Percentiles rank a stretch among this genome's conserved stretches.
phyloP scores from a whole-genome alignment of 1,140 invertebrate genomes.

The Rhopalosiphum padi region DNA sequence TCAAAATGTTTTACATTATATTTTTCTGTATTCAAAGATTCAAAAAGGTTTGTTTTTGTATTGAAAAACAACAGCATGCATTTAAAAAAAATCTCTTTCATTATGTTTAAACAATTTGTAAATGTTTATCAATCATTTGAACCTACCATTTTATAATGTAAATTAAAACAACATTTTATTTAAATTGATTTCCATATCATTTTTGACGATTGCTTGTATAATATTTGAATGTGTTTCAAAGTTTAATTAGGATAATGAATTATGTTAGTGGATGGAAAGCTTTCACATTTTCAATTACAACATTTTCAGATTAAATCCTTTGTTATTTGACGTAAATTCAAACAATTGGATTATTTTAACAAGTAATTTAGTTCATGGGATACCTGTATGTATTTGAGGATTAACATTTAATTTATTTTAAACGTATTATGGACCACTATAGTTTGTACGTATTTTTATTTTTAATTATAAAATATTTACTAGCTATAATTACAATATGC shows the following conservation, averaged over 20 bases:
- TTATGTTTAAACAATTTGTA: background rate
- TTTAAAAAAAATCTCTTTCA: background rate
- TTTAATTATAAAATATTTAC: conserved; percentile 1
- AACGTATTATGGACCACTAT: background rate
- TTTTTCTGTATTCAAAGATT: background rate
- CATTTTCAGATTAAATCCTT: conserved; percentile 8
- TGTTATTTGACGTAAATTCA: background rate
- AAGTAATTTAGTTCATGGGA: conserved; percentile 16
- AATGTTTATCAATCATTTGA: background rate
- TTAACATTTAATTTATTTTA: conserved; percentile 22
- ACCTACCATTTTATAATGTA: background rate
- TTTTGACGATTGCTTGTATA: conserved; percentile 1
- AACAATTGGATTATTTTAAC: conserved; percentile 21
- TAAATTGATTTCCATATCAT: background rate
- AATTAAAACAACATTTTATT: background rate
- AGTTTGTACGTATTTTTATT: background rate
- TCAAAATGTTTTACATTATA: background rate
- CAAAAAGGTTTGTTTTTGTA: background rate
- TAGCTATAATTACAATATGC: background rate
- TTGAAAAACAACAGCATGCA: background rate
- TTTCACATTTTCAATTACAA: conserved; percentile 33
- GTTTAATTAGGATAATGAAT: conserved; percentile 20
- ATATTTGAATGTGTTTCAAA: background rate
- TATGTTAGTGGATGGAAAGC: background rate
- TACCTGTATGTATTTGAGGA: conserved; percentile 1